Evolutionary conservation across 2,797 vertebrate genomes (phyloP).

Genomic region (Mormyrus hasselquistii): DNA sequence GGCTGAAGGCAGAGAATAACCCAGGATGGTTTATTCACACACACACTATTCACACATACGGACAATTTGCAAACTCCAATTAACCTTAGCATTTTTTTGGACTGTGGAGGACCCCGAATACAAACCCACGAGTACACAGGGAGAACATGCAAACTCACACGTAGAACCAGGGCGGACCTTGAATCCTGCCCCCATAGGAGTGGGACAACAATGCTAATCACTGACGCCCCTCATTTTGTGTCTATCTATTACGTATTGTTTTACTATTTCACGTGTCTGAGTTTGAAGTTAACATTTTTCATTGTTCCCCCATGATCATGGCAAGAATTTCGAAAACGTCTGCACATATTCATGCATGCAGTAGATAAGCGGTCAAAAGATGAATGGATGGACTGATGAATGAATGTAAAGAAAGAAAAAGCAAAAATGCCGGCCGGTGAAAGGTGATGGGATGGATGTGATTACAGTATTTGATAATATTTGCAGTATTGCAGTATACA

Average conservation of each 20-base stretch:
- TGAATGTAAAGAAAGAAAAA: background rate
- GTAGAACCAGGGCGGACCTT: background rate
- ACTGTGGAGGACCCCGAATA: background rate
- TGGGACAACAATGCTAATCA: background rate
- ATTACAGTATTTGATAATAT: background rate
- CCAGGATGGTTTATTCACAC: background rate
- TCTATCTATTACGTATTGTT: background rate
- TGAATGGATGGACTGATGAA: background rate
- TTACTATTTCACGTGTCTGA: background rate
- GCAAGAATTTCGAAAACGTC: background rate
- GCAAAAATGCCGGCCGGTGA: background rate
- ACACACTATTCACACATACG: background rate
- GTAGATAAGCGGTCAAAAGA: background rate
- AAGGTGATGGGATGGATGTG: background rate
- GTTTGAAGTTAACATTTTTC: background rate
- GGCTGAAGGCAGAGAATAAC: background rate
- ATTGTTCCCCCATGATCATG: background rate
- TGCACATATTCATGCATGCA: background rate
- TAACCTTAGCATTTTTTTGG: background rate
- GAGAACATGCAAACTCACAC: background rate
- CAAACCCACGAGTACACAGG: background rate
- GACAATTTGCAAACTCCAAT: background rate
- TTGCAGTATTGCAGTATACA: background rate
- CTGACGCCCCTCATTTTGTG: background rate
- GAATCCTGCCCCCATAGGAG: background rate